Conservation (phyloP, 2,888 invertebrate species). For the Dromius quadrimaculatus region DNA sequence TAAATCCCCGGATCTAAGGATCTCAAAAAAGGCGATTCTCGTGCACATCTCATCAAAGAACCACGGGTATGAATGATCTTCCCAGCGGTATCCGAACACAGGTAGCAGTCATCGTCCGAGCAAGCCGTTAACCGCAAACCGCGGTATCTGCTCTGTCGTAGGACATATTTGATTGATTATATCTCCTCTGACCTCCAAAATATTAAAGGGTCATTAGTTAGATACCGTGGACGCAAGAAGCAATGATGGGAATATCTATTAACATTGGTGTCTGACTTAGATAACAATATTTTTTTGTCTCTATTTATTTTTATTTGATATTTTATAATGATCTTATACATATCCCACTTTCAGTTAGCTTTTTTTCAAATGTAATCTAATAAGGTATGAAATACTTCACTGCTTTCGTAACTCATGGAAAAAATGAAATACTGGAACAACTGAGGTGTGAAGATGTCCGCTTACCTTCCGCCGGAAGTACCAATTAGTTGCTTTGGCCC, state of each 20-base stretch:
- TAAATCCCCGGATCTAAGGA: too few species aligned
- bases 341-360: not conserved
- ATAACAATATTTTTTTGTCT: conserved; percentile 12
- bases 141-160: conserved; percentile 25
- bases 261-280: conserved; percentile 13
- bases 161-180: conserved; percentile 44
- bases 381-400: conserved; percentile 15
- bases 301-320: conserved; percentile 7
- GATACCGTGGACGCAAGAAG: conserved; percentile 15
- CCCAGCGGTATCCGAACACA: conserved; percentile 4
- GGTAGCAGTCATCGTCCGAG: conserved; percentile 17
- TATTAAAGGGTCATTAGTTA: conserved; percentile 43
- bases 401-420: too few species aligned
- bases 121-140: conserved; percentile 33
- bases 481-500: conserved; percentile 18
- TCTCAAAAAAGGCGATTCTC: too few species aligned
- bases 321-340: not conserved
- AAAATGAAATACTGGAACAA: not conserved
- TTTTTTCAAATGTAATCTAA: conserved; percentile 18
- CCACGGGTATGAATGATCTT: too few species aligned
- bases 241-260: conserved; percentile 37
- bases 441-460: conserved; percentile 11
- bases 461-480: conserved; percentile 27
- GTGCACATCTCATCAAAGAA: too few species aligned
- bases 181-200: conserved; percentile 27